phyloP scores from a whole-genome alignment of 2,888 invertebrate species.

The Protophormia terraenovae region DNA sequence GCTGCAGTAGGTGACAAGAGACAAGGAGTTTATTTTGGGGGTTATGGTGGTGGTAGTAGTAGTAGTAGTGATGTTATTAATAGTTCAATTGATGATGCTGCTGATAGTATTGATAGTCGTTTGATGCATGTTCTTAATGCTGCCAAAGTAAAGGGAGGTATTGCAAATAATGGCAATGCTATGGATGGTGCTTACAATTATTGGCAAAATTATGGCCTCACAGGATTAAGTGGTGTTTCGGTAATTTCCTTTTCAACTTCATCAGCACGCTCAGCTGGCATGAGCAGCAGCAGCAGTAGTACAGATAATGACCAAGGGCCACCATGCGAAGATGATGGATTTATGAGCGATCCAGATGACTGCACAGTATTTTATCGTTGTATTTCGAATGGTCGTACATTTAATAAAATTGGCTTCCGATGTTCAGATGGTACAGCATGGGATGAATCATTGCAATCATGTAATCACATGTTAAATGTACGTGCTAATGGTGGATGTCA shows the following conservation, averaged over 20 bases:
- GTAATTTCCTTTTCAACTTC: constrained; percentile 80
- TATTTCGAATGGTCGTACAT: constrained; percentile 85
- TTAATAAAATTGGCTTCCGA: constrained; percentile 86
- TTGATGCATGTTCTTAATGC: constrained; percentile 51
- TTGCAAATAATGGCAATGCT: constrained; percentile 69
- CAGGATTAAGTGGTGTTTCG: constrained; percentile 79
- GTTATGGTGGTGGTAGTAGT: constrained; percentile 65
- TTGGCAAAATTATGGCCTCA: constrained; percentile 76
- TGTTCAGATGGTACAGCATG: constrained; percentile 90
- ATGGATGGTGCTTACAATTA: constrained; percentile 71
- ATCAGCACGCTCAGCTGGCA: constrained; percentile 74
- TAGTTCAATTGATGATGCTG: constrained; percentile 70
- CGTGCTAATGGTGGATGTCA: constrained; percentile 83
- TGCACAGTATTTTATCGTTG: constrained; percentile 91
- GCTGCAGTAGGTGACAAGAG: constrained; percentile 44
- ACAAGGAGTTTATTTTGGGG: constrained; percentile 65
- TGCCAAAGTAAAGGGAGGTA: constrained; percentile 55
- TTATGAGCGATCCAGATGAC: constrained; percentile 85
- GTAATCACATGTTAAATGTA: constrained; percentile 86
- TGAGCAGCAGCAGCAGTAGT: constrained; percentile 61
- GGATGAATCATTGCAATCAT: constrained; percentile 86
- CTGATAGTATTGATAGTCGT: constrained; percentile 69
- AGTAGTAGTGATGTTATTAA: constrained; percentile 58
- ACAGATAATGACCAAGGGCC: constrained; percentile 70
- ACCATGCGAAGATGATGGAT: constrained; percentile 86